These are phyloP conservation scores for Vombatus ursinus DNA, from an alignment of 2,113 vertebrate species.

Conservation along the genomic window DNA sequence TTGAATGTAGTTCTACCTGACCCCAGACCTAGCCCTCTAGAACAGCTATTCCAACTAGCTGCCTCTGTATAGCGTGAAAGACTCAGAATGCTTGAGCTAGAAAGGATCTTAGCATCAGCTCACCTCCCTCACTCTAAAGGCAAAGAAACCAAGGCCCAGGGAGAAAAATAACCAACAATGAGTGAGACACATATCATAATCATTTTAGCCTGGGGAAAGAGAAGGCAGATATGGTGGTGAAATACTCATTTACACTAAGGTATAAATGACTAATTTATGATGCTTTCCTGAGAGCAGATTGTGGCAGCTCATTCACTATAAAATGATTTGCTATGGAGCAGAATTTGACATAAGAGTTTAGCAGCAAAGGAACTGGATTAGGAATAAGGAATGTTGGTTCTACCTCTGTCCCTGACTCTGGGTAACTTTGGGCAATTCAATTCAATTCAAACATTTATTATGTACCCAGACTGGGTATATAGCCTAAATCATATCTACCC, in stretches of 20 bases:
- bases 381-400: neutral
- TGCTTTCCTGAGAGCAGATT: neutral
- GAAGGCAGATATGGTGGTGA: neutral
- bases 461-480: neutral
- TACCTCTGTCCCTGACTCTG: neutral
- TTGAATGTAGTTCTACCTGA: neutral
- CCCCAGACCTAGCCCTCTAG: neutral
- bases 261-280: conserved; percentile 1
- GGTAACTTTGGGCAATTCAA: neutral
- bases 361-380: neutral
- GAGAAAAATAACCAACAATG: neutral
- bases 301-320: neutral
- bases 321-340: neutral
- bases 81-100: neutral
- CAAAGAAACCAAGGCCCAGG: neutral
- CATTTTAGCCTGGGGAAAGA: neutral
- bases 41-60: neutral
- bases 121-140: neutral
- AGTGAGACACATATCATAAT: neutral
- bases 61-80: neutral
- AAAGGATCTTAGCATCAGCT: neutral
- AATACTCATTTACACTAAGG: neutral
- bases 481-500: neutral
- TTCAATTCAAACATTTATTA: neutral
- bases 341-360: neutral